A percentile compares a stretch with the other conserved stretches of the same genome.
These are phyloP conservation scores for Urocolius indicus DNA, from an alignment of 2,113 vertebrate genomes.

Conservation along the genomic window DNA sequence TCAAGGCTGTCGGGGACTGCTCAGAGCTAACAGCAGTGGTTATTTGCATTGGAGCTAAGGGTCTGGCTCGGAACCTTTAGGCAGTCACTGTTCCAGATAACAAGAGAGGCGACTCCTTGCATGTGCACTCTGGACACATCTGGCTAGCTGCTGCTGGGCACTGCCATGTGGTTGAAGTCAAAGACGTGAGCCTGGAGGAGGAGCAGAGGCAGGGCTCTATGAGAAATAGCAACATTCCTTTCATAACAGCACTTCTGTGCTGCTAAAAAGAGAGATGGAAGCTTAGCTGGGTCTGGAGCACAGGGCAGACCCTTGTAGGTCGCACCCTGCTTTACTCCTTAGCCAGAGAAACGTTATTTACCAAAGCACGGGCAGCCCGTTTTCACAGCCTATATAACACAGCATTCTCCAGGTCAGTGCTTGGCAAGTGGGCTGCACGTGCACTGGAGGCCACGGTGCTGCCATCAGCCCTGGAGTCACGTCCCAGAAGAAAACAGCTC, in stretches of 20 bases:
- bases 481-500: neutral
- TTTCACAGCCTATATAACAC: neutral
- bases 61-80: neutral
- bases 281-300: neutral
- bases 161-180: neutral
- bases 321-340: neutral
- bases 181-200: neutral
- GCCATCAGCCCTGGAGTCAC: neutral
- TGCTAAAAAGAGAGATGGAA: neutral
- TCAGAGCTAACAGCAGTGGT: neutral
- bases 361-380: neutral
- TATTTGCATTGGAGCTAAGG: neutral
- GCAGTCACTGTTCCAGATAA: neutral
- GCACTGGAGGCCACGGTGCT: neutral
- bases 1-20: neutral
- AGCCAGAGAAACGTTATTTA: neutral
- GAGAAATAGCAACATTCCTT: neutral
- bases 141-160: constrained; percentile 16
- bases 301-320: neutral
- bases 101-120: neutral
- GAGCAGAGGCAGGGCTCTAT: neutral
- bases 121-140: neutral
- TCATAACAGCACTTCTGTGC: neutral
- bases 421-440: neutral
- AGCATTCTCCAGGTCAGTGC: neutral